A percentile compares a stretch with the other conserved stretches of the same genome.
These are phyloP conservation scores for Drosophila arizonae DNA, from an alignment of 1,140 invertebrate genomes.

Conservation along the genomic window DNA sequence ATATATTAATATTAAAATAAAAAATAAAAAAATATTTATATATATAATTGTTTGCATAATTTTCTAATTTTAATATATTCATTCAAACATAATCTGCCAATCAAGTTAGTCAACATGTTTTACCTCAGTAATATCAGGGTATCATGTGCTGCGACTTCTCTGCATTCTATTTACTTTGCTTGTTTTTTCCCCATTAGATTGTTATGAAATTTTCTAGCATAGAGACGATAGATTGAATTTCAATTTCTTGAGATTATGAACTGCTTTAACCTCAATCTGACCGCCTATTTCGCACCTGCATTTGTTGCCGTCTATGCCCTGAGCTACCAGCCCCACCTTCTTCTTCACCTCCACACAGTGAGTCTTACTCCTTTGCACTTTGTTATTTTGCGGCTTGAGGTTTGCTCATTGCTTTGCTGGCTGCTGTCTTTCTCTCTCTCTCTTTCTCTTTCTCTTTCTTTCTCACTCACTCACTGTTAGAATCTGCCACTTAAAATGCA, in stretches of 20 bases:
- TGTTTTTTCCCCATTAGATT: slow-evolving; percentile 10
- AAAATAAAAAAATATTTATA: too few relatives aligned
- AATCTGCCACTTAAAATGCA: slow-evolving; percentile 50
- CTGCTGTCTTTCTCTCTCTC: neutral
- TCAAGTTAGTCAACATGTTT: too few relatives aligned
- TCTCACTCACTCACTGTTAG: neutral
- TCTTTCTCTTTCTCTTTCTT: neutral
- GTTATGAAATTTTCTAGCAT: slow-evolving; percentile 9
- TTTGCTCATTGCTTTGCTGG: slow-evolving; percentile 15
- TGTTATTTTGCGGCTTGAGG: slow-evolving; percentile 61
- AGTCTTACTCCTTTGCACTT: slow-evolving; percentile 17
- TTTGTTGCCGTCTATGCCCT: neutral
- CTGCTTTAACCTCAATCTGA: slow-evolving; percentile 35
- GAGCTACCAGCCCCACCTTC: slow-evolving; percentile 5
- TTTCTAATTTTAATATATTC: too few relatives aligned
- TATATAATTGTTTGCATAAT: too few relatives aligned
- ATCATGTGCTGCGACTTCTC: too few relatives aligned
- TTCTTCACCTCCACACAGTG: too few relatives aligned
- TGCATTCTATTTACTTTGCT: neutral
- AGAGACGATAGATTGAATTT: slow-evolving; percentile 22
- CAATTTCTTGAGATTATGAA: slow-evolving; percentile 32
- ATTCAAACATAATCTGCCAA: too few relatives aligned
- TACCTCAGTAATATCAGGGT: too few relatives aligned
- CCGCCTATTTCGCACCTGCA: slow-evolving; percentile 49
- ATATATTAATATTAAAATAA: too few relatives aligned